These are phyloP conservation scores for Ophraella communa DNA, from an alignment of 2,888 invertebrate genomes.

Conservation along the genomic window DNA sequence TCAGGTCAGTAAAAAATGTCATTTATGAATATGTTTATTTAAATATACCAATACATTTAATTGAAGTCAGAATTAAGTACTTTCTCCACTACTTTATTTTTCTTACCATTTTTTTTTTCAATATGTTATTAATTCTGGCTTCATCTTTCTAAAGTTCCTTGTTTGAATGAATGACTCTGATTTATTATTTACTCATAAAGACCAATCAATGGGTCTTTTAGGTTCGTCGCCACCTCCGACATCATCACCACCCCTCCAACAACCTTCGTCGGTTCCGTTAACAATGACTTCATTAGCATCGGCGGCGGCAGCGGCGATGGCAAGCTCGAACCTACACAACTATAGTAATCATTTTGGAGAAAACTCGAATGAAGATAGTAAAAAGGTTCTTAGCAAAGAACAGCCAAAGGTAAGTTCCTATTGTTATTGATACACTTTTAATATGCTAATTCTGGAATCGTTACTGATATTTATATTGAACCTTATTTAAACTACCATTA, in stretches of 20 bases:
- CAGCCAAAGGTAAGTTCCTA: slow-evolving; percentile 61
- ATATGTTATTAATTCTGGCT: neutral
- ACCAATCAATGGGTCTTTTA: neutral
- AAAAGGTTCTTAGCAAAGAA: slow-evolving; percentile 65
- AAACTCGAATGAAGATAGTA: slow-evolving; percentile 72
- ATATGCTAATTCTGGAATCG: too few relatives aligned
- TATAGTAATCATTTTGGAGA: slow-evolving; percentile 77
- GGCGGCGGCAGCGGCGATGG: slow-evolving; percentile 39
- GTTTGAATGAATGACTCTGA: neutral
- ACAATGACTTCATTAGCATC: slow-evolving; percentile 49
- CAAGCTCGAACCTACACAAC: slow-evolving; percentile 61
- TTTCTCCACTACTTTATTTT: too few relatives aligned
- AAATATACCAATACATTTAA: too few relatives aligned
- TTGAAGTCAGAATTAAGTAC: neutral
- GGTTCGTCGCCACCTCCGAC: slow-evolving; percentile 75
- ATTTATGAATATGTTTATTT: neutral
- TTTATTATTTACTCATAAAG: neutral
- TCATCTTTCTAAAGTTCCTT: neutral
- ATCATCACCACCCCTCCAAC: slow-evolving; percentile 65
- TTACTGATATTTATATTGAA: too few relatives aligned
- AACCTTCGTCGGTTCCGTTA: slow-evolving; percentile 42
- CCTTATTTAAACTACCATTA: too few relatives aligned
- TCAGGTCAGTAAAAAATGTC: slow-evolving; percentile 67
- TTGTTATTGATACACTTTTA: slow-evolving; percentile 33
- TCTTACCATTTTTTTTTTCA: neutral